phyloP scores from a whole-genome alignment of 2,888 invertebrate species.

The Drosophila koepferae region DNA sequence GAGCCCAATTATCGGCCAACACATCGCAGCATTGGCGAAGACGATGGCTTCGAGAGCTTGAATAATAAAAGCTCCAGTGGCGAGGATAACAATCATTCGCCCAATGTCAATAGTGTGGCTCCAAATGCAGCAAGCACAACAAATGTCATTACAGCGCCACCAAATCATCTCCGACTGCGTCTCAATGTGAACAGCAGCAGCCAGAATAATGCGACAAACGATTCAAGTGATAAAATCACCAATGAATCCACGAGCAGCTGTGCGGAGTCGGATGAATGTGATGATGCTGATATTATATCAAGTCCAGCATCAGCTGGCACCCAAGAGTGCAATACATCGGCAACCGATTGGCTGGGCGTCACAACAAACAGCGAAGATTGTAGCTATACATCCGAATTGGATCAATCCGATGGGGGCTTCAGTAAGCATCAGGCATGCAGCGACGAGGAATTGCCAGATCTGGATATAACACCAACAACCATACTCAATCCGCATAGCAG shows the following conservation, averaged over 20 bases:
- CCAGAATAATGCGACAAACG: constrained; percentile 5
- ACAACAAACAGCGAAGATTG: constrained; percentile 92
- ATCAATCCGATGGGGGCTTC: constrained; percentile 87
- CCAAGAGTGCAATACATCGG: constrained; percentile 87
- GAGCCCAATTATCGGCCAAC: constrained; percentile 38
- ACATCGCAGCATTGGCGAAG: constrained; percentile 86
- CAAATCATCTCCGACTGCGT: constrained; percentile 77
- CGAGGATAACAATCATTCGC: constrained; percentile 84
- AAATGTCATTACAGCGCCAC: constrained; percentile 21
- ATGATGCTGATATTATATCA: constrained; percentile 88
- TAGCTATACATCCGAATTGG: constrained; percentile 92
- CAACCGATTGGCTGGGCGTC: constrained; percentile 94
- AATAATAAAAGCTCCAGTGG: constrained; percentile 92
- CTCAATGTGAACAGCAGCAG: constrained; percentile 56
- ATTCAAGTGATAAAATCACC: constrained; percentile 25
- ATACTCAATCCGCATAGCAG: constrained; percentile 90
- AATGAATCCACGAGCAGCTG: constrained; percentile 77
- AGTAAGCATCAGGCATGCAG: constrained; percentile 85
- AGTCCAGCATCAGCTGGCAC: constrained; percentile 86
- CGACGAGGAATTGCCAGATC: constrained; percentile 86
- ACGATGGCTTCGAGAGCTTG: constrained; percentile 94
- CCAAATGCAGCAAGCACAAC: constrained; percentile 14
- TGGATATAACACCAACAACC: constrained; percentile 90
- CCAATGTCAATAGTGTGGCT: constrained; percentile 36
- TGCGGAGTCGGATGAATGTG: constrained; percentile 85